These are phyloP conservation scores for Silurus asotus DNA, from an alignment of 2,113 vertebrate genomes.

Conservation along the genomic window DNA sequence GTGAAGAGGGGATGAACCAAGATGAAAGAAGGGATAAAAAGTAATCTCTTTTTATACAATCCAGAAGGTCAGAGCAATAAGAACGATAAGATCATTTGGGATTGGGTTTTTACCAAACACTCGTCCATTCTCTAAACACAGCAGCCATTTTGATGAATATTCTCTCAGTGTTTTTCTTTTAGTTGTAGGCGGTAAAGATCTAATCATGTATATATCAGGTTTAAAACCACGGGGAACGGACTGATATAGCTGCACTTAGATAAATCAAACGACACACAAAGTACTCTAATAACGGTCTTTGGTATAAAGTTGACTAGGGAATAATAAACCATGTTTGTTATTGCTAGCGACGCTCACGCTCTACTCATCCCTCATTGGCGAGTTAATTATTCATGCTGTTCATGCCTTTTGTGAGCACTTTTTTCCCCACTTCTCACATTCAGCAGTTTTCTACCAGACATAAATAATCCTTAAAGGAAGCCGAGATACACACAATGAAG, in stretches of 20 bases:
- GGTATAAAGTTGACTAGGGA: constrained; percentile 34
- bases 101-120: constrained; percentile 29
- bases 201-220: constrained; percentile 6
- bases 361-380: constrained; percentile 24
- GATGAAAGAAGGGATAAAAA: too few species aligned
- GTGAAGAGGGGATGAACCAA: too few species aligned
- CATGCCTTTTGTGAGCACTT: constrained; percentile 38
- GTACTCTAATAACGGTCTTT: constrained; percentile 22
- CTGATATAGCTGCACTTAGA: background rate
- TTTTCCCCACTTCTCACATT: constrained; percentile 17
- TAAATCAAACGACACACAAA: background rate
- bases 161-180: constrained; percentile 1
- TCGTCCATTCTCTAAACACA: constrained; percentile 37
- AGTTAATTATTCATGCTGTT: constrained; percentile 55
- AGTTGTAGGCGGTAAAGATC: constrained; percentile 1
- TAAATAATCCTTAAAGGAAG: constrained; percentile 37
- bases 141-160: constrained; percentile 36
- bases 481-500: constrained; percentile 8
- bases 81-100: background rate
- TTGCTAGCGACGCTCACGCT: constrained; percentile 26
- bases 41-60: background rate
- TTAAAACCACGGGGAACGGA: constrained; percentile 3
- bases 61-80: constrained; percentile 3
- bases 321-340: constrained; percentile 49
- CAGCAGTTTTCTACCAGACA: constrained; percentile 29